Percentiles rank a stretch among this genome's conserved stretches.
Evolutionary conservation across 2,797 vertebrate genomes (phyloP).

Genomic region (Botia kubotai): DNA sequence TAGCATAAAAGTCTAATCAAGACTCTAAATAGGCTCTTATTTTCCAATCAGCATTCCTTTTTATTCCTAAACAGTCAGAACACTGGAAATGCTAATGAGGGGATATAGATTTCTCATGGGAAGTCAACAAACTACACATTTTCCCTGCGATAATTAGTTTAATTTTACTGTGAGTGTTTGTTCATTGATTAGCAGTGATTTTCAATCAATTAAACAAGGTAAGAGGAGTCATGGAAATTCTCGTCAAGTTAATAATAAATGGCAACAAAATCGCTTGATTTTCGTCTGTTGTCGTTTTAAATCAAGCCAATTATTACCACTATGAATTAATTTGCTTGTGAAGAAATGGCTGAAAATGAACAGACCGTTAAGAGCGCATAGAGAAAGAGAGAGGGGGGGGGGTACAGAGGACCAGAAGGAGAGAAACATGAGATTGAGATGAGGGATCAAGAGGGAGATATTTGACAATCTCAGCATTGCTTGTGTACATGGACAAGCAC

Average conservation of each 20-base stretch:
- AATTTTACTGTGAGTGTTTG: conserved; percentile 20
- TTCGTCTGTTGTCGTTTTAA: conserved; percentile 10
- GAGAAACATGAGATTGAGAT: background rate
- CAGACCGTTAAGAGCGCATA: background rate
- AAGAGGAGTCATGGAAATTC: background rate
- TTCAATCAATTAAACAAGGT: conserved; percentile 17
- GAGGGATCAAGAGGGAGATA: background rate
- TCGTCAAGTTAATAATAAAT: conserved; percentile 16
- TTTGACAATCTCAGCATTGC: conserved; percentile 1
- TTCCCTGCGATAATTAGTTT: conserved; percentile 28
- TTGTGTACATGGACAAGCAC: background rate
- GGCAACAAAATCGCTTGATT: background rate
- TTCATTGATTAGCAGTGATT: conserved; percentile 28
- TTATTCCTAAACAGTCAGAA: conserved; percentile 36
- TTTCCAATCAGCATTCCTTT: conserved; percentile 44
- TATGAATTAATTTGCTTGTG: background rate
- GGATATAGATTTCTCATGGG: conserved; percentile 25
- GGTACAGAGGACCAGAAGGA: background rate
- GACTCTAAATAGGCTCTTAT: conserved; percentile 38
- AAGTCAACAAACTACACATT: conserved; percentile 20
- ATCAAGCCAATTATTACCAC: conserved; percentile 21
- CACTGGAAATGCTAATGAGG: conserved; percentile 44
- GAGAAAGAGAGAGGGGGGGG: background rate
- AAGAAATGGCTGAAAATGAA: background rate
- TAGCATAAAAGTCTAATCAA: conserved; percentile 43